Evolutionary conservation across 64 coral and sea anemone species (phyloP).

Genomic region (Actinia tenebrosa): DNA sequence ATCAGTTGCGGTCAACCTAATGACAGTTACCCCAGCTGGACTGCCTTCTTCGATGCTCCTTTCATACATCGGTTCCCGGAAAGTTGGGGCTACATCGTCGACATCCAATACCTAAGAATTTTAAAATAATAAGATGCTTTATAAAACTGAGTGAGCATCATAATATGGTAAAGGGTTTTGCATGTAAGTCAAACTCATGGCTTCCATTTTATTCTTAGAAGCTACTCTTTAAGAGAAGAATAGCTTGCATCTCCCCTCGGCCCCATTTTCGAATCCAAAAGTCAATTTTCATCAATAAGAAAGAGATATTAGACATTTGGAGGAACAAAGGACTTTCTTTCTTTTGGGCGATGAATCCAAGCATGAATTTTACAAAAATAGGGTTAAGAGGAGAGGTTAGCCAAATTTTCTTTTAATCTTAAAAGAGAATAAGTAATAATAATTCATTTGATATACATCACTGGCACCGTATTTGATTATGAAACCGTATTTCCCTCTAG

Average conservation of each 20-base stretch:
- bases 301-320: background rate
- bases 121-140: background rate
- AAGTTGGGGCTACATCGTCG: constrained; percentile 64
- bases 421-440: no score
- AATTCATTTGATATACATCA: no score
- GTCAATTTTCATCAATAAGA: background rate
- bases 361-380: no score
- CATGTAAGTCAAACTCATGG: no score
- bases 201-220: no score
- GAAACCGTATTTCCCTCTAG: no score
- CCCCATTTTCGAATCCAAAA: background rate
- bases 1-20: constrained; percentile 57
- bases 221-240: no score
- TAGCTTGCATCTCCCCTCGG: no score
- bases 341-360: background rate
- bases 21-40: constrained; percentile 16
- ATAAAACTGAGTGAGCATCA: background rate
- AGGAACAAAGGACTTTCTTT: background rate
- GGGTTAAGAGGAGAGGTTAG: no score
- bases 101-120: constrained; percentile 8
- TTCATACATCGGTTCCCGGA: constrained; percentile 36
- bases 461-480: no score
- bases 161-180: background rate
- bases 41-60: constrained; percentile 31
- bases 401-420: no score